Percentiles rank a stretch among this genome's conserved stretches.
These are phyloP conservation scores for Acholoe squamosa DNA, from an alignment of 2,888 invertebrate species.

Conservation along the genomic window DNA sequence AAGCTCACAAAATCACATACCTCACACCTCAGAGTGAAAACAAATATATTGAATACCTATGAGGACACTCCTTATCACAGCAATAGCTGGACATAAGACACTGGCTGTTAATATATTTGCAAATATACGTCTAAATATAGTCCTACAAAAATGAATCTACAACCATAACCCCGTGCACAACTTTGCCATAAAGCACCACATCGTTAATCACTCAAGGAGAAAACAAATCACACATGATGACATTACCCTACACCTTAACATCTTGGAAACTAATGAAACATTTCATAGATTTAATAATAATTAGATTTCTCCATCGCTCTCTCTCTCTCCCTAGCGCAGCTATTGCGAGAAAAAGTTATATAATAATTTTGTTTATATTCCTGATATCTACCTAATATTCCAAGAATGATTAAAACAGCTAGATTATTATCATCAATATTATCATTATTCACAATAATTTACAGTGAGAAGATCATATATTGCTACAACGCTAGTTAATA, in stretches of 20 bases:
- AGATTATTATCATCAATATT: neutral
- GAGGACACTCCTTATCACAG: conserved; percentile 58
- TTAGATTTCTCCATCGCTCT: neutral
- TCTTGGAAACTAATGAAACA: conserved; percentile 39
- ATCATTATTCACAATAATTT: conserved; percentile 20
- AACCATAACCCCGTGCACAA: conserved; percentile 60
- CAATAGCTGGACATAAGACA: conserved; percentile 62
- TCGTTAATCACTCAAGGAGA: conserved; percentile 23
- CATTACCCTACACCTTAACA: conserved; percentile 22
- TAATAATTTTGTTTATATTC: conserved; percentile 39
- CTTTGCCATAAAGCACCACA: conserved; percentile 58
- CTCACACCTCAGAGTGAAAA: conserved; percentile 18
- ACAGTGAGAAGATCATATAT: conserved; percentile 45
- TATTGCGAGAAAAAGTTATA: conserved; percentile 30
- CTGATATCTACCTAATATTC: conserved; percentile 32
- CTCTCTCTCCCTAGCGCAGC: conserved; percentile 35
- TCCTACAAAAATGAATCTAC: conserved; percentile 60
- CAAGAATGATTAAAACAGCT: conserved; percentile 55
- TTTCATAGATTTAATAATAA: neutral
- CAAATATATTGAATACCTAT: conserved; percentile 56
- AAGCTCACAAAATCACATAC: conserved; percentile 60
- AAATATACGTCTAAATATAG: conserved; percentile 61
- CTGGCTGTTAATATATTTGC: conserved; percentile 60
- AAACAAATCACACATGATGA: conserved; percentile 43
- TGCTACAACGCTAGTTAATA: conserved; percentile 52